Percentiles rank a stretch among this genome's conserved stretches.
Conservation (phyloP, 30 jellyfish, hydroid and myxozoan genomes). For the Cassiopea andromeda region DNA sequence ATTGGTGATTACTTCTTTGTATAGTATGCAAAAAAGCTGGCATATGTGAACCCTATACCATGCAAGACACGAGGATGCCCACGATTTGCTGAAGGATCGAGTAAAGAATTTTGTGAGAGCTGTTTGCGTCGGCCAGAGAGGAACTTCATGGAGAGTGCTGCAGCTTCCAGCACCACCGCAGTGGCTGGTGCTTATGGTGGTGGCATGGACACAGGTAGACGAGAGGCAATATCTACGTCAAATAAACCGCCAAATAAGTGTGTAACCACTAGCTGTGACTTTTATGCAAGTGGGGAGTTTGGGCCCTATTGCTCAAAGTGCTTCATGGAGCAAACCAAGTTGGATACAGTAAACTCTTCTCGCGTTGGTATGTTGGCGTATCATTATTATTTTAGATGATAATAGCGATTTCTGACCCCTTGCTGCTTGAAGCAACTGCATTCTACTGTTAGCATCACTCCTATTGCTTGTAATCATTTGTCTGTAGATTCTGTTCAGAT, state of each 20-base stretch:
- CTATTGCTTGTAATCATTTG: too few species aligned
- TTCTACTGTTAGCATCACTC: too few species aligned
- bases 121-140: conserved; percentile 15
- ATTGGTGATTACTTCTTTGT: too few species aligned
- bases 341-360: conserved; percentile 8
- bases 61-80: conserved; percentile 86
- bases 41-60: conserved; percentile 50
- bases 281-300: conserved; percentile 73
- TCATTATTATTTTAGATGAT: too few species aligned
- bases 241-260: conserved; percentile 23
- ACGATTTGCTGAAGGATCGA: conserved; percentile 23
- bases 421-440: too few species aligned
- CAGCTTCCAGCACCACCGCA: conserved; percentile 4
- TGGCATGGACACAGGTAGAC: conserved; percentile 36
- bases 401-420: too few species aligned
- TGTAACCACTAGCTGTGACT: conserved; percentile 60
- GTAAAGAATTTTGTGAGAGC: conserved; percentile 39
- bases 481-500: too few species aligned
- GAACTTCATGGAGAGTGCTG: background rate
- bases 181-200: background rate
- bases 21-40: background rate
- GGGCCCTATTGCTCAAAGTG: conserved; percentile 83
- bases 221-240: background rate
- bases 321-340: conserved; percentile 75
- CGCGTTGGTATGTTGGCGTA: conserved; percentile 6